phyloP scores from a whole-genome alignment of 1,140 invertebrate genomes.

The Popillia japonica region DNA sequence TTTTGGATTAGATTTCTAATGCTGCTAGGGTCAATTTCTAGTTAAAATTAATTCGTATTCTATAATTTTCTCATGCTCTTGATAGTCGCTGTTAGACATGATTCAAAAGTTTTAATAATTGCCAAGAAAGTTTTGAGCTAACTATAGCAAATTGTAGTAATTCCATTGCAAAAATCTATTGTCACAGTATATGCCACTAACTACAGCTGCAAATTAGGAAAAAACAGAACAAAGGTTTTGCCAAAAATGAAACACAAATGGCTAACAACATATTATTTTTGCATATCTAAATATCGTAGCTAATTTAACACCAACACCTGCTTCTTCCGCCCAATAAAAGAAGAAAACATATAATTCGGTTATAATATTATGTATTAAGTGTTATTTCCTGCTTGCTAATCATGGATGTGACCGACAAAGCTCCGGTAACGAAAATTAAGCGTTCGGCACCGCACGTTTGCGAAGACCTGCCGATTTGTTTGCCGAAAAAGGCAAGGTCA shows the following conservation, averaged over 20 bases:
- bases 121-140: too few species aligned
- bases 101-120: too few species aligned
- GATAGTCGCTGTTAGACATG: too few species aligned
- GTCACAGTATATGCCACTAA: background rate
- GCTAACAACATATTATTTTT: background rate
- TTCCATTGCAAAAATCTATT: background rate
- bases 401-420: background rate
- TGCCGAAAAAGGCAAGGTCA: slow-evolving; percentile 20
- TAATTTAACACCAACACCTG: background rate
- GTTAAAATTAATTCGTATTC: too few species aligned
- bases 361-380: slow-evolving; percentile 19
- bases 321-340: background rate
- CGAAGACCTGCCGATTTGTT: background rate
- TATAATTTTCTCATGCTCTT: too few species aligned
- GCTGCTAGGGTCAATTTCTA: too few species aligned
- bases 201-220: background rate
- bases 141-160: too few species aligned
- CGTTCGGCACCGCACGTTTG: background rate
- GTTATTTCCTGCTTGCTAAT: background rate
- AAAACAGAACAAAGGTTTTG: background rate
- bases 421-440: slow-evolving; percentile 21
- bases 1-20: too few species aligned
- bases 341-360: background rate
- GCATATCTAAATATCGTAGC: background rate
- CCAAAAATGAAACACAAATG: background rate